Conservation (phyloP, 2,888 invertebrate genomes). For the Glaucopsyche alexis region DNA sequence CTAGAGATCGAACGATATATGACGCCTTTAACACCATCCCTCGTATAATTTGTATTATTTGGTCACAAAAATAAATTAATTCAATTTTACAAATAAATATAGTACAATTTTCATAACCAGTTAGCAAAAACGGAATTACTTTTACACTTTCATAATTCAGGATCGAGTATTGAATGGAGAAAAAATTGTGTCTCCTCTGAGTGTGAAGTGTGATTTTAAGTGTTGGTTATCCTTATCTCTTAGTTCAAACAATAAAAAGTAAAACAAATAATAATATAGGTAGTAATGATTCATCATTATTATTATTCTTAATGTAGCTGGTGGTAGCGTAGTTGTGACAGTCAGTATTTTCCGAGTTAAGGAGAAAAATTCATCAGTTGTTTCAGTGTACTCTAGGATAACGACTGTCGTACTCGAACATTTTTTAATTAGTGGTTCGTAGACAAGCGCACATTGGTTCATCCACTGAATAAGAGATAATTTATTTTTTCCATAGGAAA, state of each 20-base stretch:
- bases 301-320: neutral
- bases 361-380: neutral
- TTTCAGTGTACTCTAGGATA: neutral
- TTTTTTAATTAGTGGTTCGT: slow-evolving; percentile 18
- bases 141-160: too few species aligned
- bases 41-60: slow-evolving; percentile 68
- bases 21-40: slow-evolving; percentile 67
- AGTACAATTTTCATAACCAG: neutral
- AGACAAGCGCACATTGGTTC: neutral
- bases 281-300: too few species aligned
- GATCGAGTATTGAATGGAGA: too few species aligned
- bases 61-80: slow-evolving; percentile 58
- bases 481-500: neutral
- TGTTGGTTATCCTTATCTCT: too few species aligned
- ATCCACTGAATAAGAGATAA: slow-evolving; percentile 4
- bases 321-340: neutral
- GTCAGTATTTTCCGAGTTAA: neutral
- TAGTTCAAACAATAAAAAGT: too few species aligned
- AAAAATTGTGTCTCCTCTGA: too few species aligned
- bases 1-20: slow-evolving; percentile 69
- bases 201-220: too few species aligned
- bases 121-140: too few species aligned
- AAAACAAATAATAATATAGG: too few species aligned
- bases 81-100: slow-evolving; percentile 58
- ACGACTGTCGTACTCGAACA: neutral